Evolutionary conservation across 2,113 vertebrate genomes (phyloP).

Genomic region (Gavialis gangeticus): DNA sequence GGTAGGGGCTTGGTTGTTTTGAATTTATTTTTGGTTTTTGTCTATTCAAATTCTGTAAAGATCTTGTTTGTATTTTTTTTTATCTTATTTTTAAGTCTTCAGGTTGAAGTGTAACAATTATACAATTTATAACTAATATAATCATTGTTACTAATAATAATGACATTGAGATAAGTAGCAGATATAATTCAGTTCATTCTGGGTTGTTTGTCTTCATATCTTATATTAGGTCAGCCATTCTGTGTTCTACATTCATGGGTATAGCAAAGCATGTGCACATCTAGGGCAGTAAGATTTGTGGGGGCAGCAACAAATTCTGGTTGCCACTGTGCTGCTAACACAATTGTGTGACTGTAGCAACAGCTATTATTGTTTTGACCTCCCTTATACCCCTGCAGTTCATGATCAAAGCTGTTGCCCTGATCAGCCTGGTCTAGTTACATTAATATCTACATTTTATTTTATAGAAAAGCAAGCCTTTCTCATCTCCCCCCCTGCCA

Average conservation of each 20-base stretch:
- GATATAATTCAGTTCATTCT: not conserved
- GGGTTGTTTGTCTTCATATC: not conserved
- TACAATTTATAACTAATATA: not conserved
- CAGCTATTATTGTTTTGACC: too few relatives aligned
- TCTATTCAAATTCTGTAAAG: not conserved
- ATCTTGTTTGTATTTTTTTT: not conserved
- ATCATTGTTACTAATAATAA: not conserved
- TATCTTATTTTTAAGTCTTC: not conserved
- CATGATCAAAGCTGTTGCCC: too few relatives aligned
- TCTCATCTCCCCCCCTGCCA: not conserved
- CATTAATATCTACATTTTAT: not conserved
- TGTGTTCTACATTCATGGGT: not conserved
- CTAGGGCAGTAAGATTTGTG: too few relatives aligned
- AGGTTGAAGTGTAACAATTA: not conserved
- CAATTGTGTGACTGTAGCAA: too few relatives aligned
- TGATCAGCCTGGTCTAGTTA: too few relatives aligned
- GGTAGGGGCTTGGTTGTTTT: not conserved
- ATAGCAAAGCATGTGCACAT: too few relatives aligned
- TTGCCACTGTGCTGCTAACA: too few relatives aligned
- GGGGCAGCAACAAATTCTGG: too few relatives aligned
- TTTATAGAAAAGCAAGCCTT: not conserved
- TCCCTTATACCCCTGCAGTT: too few relatives aligned
- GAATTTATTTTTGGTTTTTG: not conserved
- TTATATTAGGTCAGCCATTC: not conserved
- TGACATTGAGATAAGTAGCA: not conserved